Percentiles rank a stretch among this genome's conserved stretches.
These are phyloP conservation scores for Archips crataeganus DNA, from an alignment of 2,888 invertebrate genomes.

Conservation along the genomic window DNA sequence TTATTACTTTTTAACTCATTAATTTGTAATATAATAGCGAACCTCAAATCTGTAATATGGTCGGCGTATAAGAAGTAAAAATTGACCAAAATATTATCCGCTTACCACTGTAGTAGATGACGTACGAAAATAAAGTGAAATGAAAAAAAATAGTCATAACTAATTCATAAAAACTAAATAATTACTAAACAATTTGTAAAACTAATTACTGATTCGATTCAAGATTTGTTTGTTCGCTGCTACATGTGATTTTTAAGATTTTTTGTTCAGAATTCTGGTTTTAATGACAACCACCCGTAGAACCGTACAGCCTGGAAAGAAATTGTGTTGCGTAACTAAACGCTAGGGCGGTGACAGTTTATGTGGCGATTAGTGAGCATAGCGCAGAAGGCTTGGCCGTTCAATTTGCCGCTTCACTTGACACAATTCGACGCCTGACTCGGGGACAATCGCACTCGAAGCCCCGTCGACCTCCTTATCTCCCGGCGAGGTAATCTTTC, in stretches of 20 bases:
- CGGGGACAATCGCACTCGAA: conserved; percentile 86
- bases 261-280: not conserved
- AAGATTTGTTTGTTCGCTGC: not conserved
- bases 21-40: too few species aligned
- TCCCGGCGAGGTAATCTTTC: conserved; percentile 86
- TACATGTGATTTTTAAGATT: not conserved
- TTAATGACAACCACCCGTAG: conserved; percentile 8
- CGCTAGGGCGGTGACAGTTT: conserved; percentile 78
- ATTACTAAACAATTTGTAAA: too few species aligned
- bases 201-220: too few species aligned
- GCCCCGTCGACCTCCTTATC: conserved; percentile 86
- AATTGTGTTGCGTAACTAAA: conserved; percentile 80
- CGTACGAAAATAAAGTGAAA: too few species aligned
- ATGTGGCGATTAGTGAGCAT: conserved; percentile 83
- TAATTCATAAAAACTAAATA: too few species aligned
- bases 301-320: conserved; percentile 48
- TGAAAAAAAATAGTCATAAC: too few species aligned
- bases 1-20: too few species aligned
- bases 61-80: too few species aligned
- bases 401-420: conserved; percentile 86
- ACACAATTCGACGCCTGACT: conserved; percentile 86
- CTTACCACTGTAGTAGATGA: too few species aligned
- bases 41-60: too few species aligned
- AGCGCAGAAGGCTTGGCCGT: conserved; percentile 83
- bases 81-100: too few species aligned